Evolutionary conservation across 2,113 vertebrate species (phyloP), one percentile per base, ranked within the genome.

Genomic region (Rhombomys opimus): DNA sequence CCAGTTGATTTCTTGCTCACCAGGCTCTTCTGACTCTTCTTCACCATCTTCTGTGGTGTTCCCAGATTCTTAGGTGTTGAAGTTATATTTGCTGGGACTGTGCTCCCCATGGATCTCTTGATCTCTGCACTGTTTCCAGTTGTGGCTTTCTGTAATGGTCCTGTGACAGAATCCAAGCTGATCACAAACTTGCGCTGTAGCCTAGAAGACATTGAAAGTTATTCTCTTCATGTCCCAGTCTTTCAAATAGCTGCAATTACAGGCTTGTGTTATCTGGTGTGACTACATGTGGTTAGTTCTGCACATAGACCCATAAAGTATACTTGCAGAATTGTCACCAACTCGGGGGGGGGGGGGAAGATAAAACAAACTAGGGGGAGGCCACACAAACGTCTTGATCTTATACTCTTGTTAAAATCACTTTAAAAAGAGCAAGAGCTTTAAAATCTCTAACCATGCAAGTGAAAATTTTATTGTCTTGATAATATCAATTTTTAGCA

Each of bases 281-380:
- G 27, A 46, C n/a, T 32, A 46, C 84, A 30, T 13, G 65, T 46
- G 75, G 7, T 59, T 84, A 87, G 70, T 90, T 65, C 23, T 86
- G 93, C n/a, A n/a, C 15, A 87, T 63, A 76, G 72, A 65, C 15
- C 52, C 22, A 50, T 70, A 5, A 82, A 70, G 14, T 90, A 11
- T 82, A 86, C 32, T 94, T 87, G 65, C 90, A 94, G 68, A 82
- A 20, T 87, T 92, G 38, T 87, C 25, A n/a, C 41, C 70, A 68
- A 50, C 35, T 22, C 63, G 25, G 18, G 18, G 70, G 80, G 18
- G 18, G 70, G 80, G 76, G 25, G 85, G 52, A 61, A 59, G 10
- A n/a, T 82, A 92, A 92, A 54, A 10, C 59, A 87, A 89, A 87
- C 73, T 91, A 65, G 89, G 32, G 6, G 30, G 11, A 68, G 59